phyloP scores from a whole-genome alignment of 2,797 vertebrate species.

The Bradypodion ventrale region DNA sequence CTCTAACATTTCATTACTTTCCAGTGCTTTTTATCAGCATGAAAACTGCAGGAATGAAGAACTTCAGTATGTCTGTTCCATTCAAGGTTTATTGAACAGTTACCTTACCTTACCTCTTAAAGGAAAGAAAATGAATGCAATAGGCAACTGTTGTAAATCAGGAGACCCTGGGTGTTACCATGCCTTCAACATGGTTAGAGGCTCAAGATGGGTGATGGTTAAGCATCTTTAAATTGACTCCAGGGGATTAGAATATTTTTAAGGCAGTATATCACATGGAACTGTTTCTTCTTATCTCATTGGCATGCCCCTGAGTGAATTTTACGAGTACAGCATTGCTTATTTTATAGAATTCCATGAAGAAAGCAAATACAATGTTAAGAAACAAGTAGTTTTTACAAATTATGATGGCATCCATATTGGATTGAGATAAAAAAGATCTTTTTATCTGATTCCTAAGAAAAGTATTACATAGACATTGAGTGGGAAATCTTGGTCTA shows the following conservation, averaged over 20 bases:
- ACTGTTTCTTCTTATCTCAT: not conserved
- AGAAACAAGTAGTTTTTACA: not conserved
- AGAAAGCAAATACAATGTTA: not conserved
- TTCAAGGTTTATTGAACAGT: not conserved
- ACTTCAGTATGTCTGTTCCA: not conserved
- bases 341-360: not conserved
- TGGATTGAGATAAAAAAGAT: slow-evolving; percentile 28
- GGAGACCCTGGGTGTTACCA: not conserved
- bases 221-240: not conserved
- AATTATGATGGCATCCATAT: not conserved
- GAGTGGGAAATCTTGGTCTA: not conserved
- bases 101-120: not conserved
- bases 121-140: not conserved
- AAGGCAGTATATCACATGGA: not conserved
- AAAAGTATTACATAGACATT: not conserved
- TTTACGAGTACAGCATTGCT: not conserved
- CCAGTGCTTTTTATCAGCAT: not conserved
- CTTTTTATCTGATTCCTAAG: not conserved
- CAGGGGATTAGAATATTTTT: not conserved
- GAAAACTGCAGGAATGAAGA: not conserved
- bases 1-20: not conserved
- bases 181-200: no score
- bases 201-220: no score
- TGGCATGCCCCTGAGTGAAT: not conserved
- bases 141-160: not conserved